Conservation (phyloP, 2,113 vertebrate genomes). For the Typhlomys cinereus region DNA sequence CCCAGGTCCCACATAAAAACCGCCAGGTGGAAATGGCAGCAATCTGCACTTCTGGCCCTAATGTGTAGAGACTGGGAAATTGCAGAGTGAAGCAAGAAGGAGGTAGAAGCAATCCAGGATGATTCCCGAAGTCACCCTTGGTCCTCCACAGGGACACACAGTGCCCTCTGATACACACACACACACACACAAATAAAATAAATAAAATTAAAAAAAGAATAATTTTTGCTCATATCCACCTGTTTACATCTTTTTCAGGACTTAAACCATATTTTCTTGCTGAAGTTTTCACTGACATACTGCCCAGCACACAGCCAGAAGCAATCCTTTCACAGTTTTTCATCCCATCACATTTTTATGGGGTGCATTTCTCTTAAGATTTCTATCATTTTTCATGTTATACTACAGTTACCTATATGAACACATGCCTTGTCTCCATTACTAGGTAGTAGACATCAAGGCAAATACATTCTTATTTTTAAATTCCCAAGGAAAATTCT, state of each 20-base stretch:
- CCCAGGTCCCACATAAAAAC: too few species aligned
- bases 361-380: not conserved
- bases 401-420: not conserved
- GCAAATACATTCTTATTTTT: not conserved
- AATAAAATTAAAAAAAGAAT: too few species aligned
- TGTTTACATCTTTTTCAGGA: constrained; percentile 21
- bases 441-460: not conserved
- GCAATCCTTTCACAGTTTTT: constrained; percentile 14
- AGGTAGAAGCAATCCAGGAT: too few species aligned
- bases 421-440: not conserved
- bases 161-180: too few species aligned
- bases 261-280: not conserved
- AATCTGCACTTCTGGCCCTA: too few species aligned
- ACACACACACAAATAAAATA: too few species aligned
- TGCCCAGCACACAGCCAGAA: not conserved
- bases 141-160: too few species aligned
- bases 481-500: not conserved
- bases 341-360: not conserved
- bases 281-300: constrained; percentile 27
- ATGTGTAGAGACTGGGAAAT: too few species aligned
- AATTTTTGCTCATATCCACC: not conserved
- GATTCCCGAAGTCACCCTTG: too few species aligned
- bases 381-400: not conserved
- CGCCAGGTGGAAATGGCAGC: too few species aligned
- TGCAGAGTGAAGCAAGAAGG: too few species aligned